Conservation (phyloP, 30 jellyfish, hydroid and myxozoan species). For the Calvadosia cruxmelitensis region DNA sequence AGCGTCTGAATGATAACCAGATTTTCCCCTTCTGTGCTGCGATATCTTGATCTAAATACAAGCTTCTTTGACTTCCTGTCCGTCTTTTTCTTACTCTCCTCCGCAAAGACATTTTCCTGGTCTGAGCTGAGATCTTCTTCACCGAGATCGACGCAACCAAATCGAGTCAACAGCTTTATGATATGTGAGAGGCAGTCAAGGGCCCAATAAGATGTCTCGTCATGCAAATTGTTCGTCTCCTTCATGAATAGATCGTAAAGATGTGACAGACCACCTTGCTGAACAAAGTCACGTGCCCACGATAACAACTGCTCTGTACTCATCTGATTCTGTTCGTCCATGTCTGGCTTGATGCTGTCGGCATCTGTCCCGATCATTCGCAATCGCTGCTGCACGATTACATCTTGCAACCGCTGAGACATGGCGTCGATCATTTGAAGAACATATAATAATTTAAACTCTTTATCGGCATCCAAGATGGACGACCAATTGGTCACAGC, state of each 20-base stretch:
- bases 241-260: conserved; percentile 40
- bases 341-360: conserved; percentile 66
- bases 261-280: conserved; percentile 61
- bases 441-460: conserved; percentile 60
- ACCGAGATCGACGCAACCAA: conserved; percentile 61
- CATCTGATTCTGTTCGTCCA: conserved; percentile 24
- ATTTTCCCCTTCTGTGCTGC: conserved; percentile 94
- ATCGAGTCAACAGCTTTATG: conserved; percentile 67
- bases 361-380: conserved; percentile 49
- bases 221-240: conserved; percentile 21
- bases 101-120: neutral
- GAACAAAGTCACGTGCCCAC: conserved; percentile 72
- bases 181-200: conserved; percentile 59
- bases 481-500: conserved; percentile 26
- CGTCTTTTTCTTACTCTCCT: neutral
- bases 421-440: conserved; percentile 82
- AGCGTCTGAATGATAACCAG: conserved; percentile 75
- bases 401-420: conserved; percentile 38
- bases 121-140: conserved; percentile 6
- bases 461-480: conserved; percentile 42
- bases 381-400: neutral
- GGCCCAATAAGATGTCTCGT: conserved; percentile 73
- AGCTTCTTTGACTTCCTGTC: conserved; percentile 31
- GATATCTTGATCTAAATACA: conserved; percentile 86
- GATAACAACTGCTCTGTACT: conserved; percentile 27